Conservation (phyloP, 1,140 invertebrate species). For the Leguminivora glycinivorella region DNA sequence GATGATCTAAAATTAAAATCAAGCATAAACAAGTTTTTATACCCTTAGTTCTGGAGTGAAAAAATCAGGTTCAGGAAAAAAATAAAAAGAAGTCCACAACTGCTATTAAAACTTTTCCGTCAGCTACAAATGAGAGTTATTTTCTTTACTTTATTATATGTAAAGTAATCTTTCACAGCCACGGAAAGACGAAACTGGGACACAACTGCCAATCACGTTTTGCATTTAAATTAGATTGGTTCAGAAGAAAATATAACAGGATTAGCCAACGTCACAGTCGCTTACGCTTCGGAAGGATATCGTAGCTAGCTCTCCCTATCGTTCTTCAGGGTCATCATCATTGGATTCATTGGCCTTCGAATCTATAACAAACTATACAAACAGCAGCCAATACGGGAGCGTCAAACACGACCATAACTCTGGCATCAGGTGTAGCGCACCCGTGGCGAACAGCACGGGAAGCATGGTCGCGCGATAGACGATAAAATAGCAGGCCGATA, state of each 20-base stretch:
- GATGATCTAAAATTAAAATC: not conserved
- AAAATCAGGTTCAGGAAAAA: not conserved
- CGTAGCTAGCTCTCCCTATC: no score
- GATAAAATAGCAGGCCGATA: no score
- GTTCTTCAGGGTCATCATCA: no score
- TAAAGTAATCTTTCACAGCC: conserved; percentile 44
- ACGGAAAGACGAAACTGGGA: conserved; percentile 40
- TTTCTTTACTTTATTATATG: conserved; percentile 38
- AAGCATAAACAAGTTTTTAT: not conserved
- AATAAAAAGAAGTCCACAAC: conserved; percentile 40
- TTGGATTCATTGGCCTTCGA: no score
- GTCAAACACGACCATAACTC: no score
- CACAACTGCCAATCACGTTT: conserved; percentile 6
- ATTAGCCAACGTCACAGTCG: no score
- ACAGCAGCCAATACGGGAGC: no score
- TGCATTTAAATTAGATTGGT: conserved; percentile 5
- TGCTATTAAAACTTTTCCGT: conserved; percentile 53
- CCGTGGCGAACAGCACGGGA: no score
- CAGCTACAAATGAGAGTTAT: conserved; percentile 50
- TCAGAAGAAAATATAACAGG: not conserved
- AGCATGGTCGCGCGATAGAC: no score
- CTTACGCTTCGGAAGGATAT: no score
- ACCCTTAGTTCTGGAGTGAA: not conserved
- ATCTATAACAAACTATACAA: no score
- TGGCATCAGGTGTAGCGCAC: no score